These are phyloP conservation scores for Candidula unifasciata DNA, from an alignment of 2,888 invertebrate genomes.

Conservation along the genomic window DNA sequence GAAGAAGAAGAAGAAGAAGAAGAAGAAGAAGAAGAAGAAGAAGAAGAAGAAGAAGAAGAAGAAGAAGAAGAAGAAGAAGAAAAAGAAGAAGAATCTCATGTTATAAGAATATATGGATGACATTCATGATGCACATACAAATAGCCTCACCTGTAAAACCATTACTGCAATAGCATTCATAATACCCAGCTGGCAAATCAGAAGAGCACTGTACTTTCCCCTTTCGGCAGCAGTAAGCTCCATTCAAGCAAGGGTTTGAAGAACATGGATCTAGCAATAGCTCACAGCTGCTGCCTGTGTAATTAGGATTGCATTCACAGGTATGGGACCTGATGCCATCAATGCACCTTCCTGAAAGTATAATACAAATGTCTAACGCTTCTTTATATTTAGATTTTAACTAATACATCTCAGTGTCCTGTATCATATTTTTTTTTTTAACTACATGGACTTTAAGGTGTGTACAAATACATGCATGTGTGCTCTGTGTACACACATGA, in stretches of 20 bases:
- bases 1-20: too few species aligned
- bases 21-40: too few species aligned
- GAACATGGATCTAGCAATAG: conserved; percentile 62
- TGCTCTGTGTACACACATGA: too few species aligned
- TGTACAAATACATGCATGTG: too few species aligned
- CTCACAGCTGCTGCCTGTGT: conserved; percentile 68
- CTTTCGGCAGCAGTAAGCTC: conserved; percentile 62
- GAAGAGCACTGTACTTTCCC: conserved; percentile 58
- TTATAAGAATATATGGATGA: not conserved
- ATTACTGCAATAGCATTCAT: conserved; percentile 69
- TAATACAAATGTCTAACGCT: too few species aligned
- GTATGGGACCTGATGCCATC: conserved; percentile 67
- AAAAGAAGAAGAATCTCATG: not conserved
- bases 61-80: not conserved
- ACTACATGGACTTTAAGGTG: too few species aligned
- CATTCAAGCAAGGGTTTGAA: conserved; percentile 70
- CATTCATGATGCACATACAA: too few species aligned
- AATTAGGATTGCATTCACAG: conserved; percentile 66
- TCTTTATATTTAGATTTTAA: too few species aligned
- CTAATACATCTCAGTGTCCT: too few species aligned
- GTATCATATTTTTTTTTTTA: too few species aligned
- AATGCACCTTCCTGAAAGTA: conserved; percentile 67
- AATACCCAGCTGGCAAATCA: conserved; percentile 57
- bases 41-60: not conserved
- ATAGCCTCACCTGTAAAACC: conserved; percentile 65